Evolutionary conservation across 2,113 vertebrate species (phyloP).

Genomic region (Maccullochella peelii): DNA sequence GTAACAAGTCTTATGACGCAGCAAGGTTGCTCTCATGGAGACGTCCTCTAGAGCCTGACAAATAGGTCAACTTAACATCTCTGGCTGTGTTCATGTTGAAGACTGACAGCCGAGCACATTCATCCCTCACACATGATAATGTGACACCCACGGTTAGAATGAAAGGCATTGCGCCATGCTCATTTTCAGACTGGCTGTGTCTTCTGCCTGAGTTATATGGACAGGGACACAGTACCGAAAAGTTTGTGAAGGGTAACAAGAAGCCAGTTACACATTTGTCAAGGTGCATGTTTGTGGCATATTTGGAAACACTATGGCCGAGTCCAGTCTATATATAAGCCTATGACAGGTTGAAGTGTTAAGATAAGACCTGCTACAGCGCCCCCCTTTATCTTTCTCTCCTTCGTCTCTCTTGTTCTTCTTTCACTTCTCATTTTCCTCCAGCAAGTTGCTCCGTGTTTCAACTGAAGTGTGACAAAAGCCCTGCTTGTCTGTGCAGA

Average conservation of each 20-base stretch:
- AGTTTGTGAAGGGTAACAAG: constrained; percentile 24
- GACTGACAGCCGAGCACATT: constrained; percentile 40
- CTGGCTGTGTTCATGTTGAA: background rate
- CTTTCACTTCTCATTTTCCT: constrained; percentile 67
- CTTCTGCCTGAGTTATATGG: constrained; percentile 44
- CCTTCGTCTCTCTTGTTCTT: constrained; percentile 59
- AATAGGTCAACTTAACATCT: constrained; percentile 46
- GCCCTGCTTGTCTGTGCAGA: constrained; percentile 61
- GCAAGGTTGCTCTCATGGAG: constrained; percentile 39
- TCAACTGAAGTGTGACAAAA: constrained; percentile 35
- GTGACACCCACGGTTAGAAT: constrained; percentile 50
- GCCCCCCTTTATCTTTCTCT: constrained; percentile 21
- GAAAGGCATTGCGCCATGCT: constrained; percentile 48
- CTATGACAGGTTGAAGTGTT: constrained; percentile 63
- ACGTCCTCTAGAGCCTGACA: constrained; percentile 52
- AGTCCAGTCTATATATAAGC: constrained; percentile 62
- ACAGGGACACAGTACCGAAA: constrained; percentile 16
- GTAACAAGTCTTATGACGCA: constrained; percentile 66
- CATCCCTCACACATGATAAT: constrained; percentile 47
- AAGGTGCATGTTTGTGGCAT: constrained; percentile 38
- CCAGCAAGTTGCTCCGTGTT: constrained; percentile 2
- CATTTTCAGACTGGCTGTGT: constrained; percentile 32
- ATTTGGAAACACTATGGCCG: constrained; percentile 4
- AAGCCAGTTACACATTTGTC: constrained; percentile 34
- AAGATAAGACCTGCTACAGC: constrained; percentile 68